Evolutionary conservation across 2,888 invertebrate genomes (phyloP).

Genomic region (Leptopterna dolabrata): DNA sequence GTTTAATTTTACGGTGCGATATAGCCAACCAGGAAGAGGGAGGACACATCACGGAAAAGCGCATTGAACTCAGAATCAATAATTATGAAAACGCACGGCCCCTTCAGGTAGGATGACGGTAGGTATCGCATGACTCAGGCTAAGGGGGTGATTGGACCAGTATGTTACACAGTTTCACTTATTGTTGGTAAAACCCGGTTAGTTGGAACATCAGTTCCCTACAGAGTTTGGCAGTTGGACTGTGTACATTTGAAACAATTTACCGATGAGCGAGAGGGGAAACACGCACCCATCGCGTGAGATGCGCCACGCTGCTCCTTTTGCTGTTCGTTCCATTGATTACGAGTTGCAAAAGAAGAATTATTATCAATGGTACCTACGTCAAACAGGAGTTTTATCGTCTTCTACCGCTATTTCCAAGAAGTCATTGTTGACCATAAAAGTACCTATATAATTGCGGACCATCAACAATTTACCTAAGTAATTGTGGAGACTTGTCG

Average conservation of each 20-base stretch:
- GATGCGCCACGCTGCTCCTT: background rate
- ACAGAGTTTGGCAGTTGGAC: slow-evolving; percentile 1
- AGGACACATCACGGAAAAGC: background rate
- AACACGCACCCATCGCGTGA: slow-evolving; percentile 28
- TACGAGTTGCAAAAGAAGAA: background rate
- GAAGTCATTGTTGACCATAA: too few relatives aligned
- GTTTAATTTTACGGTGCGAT: too few relatives aligned
- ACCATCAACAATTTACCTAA: too few relatives aligned
- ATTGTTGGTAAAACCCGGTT: background rate
- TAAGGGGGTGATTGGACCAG: slow-evolving; percentile 30
- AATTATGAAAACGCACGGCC: slow-evolving; percentile 3
- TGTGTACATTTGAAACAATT: slow-evolving; percentile 19
- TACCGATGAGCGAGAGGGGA: background rate
- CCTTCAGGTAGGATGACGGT: background rate
- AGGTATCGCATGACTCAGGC: background rate
- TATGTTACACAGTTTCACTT: background rate
- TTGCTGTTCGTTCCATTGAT: background rate
- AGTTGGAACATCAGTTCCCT: background rate
- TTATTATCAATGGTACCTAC: background rate
- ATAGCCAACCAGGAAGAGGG: too few relatives aligned
- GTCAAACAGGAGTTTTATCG: background rate
- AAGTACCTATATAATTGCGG: too few relatives aligned
- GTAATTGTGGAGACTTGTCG: too few relatives aligned
- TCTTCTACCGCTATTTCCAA: too few relatives aligned
- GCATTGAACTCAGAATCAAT: background rate